Evolutionary conservation across 92 coral and sea anemone genomes (phyloP).

Genomic region (Parazoanthus atlanticus): DNA sequence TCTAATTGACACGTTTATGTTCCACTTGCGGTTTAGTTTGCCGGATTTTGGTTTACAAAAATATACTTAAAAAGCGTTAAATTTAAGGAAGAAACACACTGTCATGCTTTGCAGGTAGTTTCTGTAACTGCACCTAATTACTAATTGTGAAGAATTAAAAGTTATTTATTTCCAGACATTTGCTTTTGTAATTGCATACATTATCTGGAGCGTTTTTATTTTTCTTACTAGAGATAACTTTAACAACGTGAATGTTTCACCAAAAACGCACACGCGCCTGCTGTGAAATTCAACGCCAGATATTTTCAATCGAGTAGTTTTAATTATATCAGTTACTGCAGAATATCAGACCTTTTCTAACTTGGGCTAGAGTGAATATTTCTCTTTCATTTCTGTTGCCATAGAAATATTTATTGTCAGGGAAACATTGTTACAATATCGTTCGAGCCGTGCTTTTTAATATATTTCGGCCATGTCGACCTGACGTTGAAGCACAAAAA

Average conservation of each 20-base stretch:
- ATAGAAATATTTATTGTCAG: not conserved
- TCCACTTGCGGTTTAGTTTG: not conserved
- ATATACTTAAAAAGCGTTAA: not conserved
- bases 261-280: not conserved
- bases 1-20: not conserved
- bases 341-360: not conserved
- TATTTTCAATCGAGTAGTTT: not conserved
- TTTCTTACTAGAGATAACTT: not conserved
- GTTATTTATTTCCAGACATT: slow-evolving; percentile 20
- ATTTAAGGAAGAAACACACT: no score
- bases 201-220: not conserved
- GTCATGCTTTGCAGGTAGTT: not conserved
- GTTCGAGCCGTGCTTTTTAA: no score
- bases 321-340: not conserved
- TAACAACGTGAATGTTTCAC: not conserved
- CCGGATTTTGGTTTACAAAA: not conserved
- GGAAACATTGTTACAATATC: slow-evolving; percentile 12
- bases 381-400: slow-evolving; percentile 9
- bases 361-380: not conserved
- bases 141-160: not conserved
- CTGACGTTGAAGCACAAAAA: not conserved
- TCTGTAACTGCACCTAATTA: slow-evolving; percentile 6
- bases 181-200: not conserved
- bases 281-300: not conserved
- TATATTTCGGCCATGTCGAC: not conserved